phyloP scores from a whole-genome alignment of 2,888 invertebrate genomes.

The Diarsia rubi region DNA sequence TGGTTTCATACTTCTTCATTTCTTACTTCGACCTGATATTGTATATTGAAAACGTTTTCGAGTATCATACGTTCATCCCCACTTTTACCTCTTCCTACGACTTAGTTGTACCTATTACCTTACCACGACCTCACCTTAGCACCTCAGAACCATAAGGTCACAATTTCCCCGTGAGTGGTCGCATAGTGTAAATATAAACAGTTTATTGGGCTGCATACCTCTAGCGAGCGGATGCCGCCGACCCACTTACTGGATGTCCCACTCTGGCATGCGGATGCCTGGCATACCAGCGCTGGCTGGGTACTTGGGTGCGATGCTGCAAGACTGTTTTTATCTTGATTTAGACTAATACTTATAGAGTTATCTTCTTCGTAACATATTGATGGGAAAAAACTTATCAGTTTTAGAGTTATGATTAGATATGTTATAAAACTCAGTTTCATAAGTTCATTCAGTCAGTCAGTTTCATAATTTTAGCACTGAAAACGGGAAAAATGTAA shows the following conservation, averaged over 20 bases:
- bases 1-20: not conserved
- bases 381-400: not conserved
- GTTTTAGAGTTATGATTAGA: not conserved
- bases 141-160: slow-evolving; percentile 34
- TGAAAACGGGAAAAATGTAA: too few species aligned
- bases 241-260: slow-evolving; percentile 72
- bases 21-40: not conserved
- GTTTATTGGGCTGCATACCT: slow-evolving; percentile 71
- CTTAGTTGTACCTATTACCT: not conserved
- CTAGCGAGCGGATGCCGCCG: slow-evolving; percentile 66
- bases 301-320: slow-evolving; percentile 11
- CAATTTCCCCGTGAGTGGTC: slow-evolving; percentile 37
- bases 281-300: slow-evolving; percentile 57
- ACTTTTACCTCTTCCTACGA: not conserved
- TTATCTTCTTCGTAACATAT: not conserved
- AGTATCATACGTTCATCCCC: not conserved
- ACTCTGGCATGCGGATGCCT: slow-evolving; percentile 54
- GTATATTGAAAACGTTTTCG: not conserved
- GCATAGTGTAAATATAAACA: slow-evolving; percentile 70
- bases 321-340: slow-evolving; percentile 16
- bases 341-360: not conserved
- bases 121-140: not conserved
- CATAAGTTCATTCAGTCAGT: too few species aligned
- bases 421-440: not conserved
- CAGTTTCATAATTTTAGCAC: too few species aligned